Evolutionary conservation across 2,113 vertebrate species (phyloP).

Genomic region (Chloroceryle aenea): DNA sequence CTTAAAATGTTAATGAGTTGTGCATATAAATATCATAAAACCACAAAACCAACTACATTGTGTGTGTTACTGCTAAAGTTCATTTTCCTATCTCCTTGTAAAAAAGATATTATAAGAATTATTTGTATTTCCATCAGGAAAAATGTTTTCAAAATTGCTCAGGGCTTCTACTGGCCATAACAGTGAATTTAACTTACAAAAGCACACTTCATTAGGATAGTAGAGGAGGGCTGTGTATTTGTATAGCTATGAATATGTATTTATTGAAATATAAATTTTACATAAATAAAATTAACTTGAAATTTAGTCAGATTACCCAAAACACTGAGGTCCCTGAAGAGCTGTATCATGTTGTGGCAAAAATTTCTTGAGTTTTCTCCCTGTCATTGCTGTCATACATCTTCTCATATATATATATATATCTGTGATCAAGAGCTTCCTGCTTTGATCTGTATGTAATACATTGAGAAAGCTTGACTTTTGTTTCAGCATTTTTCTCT

Average conservation of each 20-base stretch:
- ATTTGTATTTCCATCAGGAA: neutral
- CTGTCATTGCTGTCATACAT: neutral
- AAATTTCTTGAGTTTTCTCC: rapidly evolving
- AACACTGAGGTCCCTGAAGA: neutral
- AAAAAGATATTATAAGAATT: neutral
- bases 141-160: neutral
- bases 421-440: neutral
- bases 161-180: neutral
- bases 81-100: neutral
- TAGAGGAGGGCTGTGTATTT: neutral
- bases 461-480: neutral
- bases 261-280: neutral
- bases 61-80: neutral
- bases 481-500: neutral
- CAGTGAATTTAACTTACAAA: neutral
- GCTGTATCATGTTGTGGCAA: neutral
- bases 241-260: neutral
- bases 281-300: neutral
- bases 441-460: neutral
- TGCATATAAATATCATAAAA: neutral
- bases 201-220: neutral
- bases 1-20: neutral
- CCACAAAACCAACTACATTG: neutral
- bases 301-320: neutral
- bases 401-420: neutral